phyloP scores from a whole-genome alignment of 2,797 vertebrate genomes.

The Pempheris klunzingeri region DNA sequence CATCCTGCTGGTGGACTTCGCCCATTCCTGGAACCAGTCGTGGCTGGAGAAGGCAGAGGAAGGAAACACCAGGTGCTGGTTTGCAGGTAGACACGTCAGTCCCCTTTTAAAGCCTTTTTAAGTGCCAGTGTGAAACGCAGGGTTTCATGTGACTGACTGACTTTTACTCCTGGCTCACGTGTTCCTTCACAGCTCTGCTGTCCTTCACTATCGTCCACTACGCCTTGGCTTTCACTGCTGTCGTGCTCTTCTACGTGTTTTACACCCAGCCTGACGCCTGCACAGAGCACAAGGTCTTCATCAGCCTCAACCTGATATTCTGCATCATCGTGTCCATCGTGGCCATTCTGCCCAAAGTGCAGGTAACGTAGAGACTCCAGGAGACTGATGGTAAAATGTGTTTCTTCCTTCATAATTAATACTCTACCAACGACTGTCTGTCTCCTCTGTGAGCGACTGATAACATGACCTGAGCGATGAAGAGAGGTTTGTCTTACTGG shows the following conservation, averaged over 20 bases:
- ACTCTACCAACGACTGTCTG: too few species aligned
- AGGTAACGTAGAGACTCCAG: conserved; percentile 81
- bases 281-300: conserved; percentile 89
- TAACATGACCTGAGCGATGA: neutral
- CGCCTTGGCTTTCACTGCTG: conserved; percentile 71
- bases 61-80: conserved; percentile 89
- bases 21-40: conserved; percentile 92
- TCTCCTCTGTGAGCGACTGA: neutral
- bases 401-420: too few species aligned
- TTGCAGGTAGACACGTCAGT: conserved; percentile 82
- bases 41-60: conserved; percentile 89
- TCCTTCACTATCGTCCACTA: conserved; percentile 87
- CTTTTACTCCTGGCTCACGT: neutral
- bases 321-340: conserved; percentile 88
- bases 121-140: neutral
- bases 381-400: rapidly evolving
- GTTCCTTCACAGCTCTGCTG: conserved; percentile 87
- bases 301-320: conserved; percentile 93
- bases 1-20: conserved; percentile 91
- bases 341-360: conserved; percentile 92
- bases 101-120: neutral
- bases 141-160: neutral
- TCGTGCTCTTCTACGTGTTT: conserved; percentile 88
- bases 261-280: conserved; percentile 89
- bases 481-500: neutral